Evolutionary conservation across 1,140 invertebrate species (phyloP).

Genomic region (Pararge aegeria): DNA sequence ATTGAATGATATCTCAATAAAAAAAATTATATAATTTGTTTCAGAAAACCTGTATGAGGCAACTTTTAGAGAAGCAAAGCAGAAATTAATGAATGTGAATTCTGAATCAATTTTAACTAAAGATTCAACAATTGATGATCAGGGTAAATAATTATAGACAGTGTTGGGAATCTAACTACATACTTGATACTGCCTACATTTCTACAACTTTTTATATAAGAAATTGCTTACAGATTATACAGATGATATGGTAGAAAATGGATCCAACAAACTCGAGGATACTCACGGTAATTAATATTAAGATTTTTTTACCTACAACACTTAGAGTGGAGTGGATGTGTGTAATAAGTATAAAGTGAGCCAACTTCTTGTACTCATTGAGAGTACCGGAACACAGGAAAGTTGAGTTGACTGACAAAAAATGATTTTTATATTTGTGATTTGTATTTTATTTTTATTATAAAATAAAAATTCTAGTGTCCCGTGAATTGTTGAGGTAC

Average conservation of each 20-base stretch:
- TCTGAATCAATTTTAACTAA: constrained; percentile 39
- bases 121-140: constrained; percentile 62
- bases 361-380: too few species aligned
- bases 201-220: neutral
- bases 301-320: neutral
- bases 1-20: neutral
- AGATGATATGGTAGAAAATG: constrained; percentile 9
- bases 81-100: constrained; percentile 19
- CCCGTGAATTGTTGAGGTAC: too few species aligned
- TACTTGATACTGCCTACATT: too few species aligned
- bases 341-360: too few species aligned
- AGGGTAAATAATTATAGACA: constrained; percentile 37
- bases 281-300: neutral
- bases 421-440: too few species aligned
- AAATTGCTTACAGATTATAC: constrained; percentile 21
- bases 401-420: too few species aligned
- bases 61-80: constrained; percentile 43
- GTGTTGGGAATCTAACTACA: too few species aligned
- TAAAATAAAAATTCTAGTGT: too few species aligned
- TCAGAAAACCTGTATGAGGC: constrained; percentile 52
- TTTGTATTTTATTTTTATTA: too few species aligned
- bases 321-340: too few species aligned
- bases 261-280: neutral
- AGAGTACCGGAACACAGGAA: too few species aligned
- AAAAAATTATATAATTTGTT: constrained; percentile 18